Base-by-base conservation (phyloP, 2,888 invertebrate genomes). In the Eupithecia centaureata region DNA sequence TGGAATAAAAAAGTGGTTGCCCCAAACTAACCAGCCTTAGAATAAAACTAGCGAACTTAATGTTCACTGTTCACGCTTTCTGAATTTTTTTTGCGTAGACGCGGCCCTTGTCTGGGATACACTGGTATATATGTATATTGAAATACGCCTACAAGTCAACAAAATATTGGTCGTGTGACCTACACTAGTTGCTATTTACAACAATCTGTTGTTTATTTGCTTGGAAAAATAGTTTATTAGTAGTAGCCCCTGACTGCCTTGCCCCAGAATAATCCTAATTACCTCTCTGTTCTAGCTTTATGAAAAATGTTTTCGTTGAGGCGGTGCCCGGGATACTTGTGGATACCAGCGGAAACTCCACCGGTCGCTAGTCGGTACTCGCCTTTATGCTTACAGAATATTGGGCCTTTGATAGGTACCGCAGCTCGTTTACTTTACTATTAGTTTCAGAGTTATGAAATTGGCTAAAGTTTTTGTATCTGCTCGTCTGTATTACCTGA, bases 261-360 rank as follows among this genome's bases (percentile, higher is more conserved):
- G 5, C 12, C 4, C 32, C 0, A 47, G 1, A 38, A 61, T 22
- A 42, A 22, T n/a, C 18, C 66, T 70, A 52, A 58, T 25, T 70
- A 67, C 66, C 60, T 33, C 63, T 61, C 22, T 32, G 32, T 13
- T 12, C 33, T 84, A 85, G 86, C 86, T 86, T 88, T 91, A 91
- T 91, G 90, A 92, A 91, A 92, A 91, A 91, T 91, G 88, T 89
- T 90, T 87, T 85, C 82, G 82, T 82, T 80, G 78, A 80, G 82
- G 78, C 62, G 82, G 61, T 79, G 81, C 74, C 73, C 74, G 30
- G 64, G 79, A 81, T 82, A 81, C 84, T 86, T 82, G 81, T 70
- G 79, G 77, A 74, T 82, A 82, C 81, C 82, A 59, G 35, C 38
- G 82, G 79, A 75, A 82, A 82, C 82, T 83, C 78, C 73, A 77